Percentiles rank a stretch among this genome's conserved stretches.
phyloP scores from a whole-genome alignment of 1,140 invertebrate genomes.

The Drosophila repleta region DNA sequence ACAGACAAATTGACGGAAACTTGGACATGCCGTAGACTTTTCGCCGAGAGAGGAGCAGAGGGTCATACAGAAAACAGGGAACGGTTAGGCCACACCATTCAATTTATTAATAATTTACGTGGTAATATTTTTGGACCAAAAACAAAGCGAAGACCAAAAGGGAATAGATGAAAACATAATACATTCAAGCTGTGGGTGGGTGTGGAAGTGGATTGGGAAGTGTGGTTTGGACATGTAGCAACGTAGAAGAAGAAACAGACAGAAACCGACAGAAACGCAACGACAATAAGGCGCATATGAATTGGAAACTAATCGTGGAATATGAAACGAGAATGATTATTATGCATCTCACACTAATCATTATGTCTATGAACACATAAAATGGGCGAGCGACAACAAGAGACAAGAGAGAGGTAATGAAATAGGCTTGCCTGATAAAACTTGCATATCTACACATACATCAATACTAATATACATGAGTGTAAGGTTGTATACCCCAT shows the following conservation, averaged over 20 bases:
- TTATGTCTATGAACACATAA: slow-evolving; percentile 37
- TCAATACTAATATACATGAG: too few species aligned
- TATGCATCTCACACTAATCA: slow-evolving; percentile 80
- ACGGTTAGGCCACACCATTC: slow-evolving; percentile 47
- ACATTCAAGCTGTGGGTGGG: slow-evolving; percentile 13
- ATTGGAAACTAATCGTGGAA: slow-evolving; percentile 76
- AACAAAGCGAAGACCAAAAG: slow-evolving; percentile 39
- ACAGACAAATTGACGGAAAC: slow-evolving; percentile 65
- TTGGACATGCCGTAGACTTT: slow-evolving; percentile 32
- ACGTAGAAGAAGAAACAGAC: slow-evolving; percentile 4
- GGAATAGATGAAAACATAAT: slow-evolving; percentile 34
- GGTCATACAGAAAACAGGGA: background rate
- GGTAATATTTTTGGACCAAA: slow-evolving; percentile 70
- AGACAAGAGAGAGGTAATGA: too few species aligned
- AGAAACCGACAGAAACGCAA: slow-evolving; percentile 1
- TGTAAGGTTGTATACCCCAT: too few species aligned
- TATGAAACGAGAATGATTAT: slow-evolving; percentile 59
- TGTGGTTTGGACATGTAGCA: background rate
- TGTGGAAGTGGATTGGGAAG: slow-evolving; percentile 38
- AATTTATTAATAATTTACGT: slow-evolving; percentile 80
- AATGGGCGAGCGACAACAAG: too few species aligned
- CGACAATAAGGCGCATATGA: slow-evolving; percentile 56
- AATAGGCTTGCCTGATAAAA: too few species aligned
- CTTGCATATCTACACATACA: too few species aligned
- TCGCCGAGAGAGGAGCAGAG: background rate